Evolutionary conservation across 2,888 invertebrate genomes (phyloP).

Genomic region (Tetanocera ferruginea): DNA sequence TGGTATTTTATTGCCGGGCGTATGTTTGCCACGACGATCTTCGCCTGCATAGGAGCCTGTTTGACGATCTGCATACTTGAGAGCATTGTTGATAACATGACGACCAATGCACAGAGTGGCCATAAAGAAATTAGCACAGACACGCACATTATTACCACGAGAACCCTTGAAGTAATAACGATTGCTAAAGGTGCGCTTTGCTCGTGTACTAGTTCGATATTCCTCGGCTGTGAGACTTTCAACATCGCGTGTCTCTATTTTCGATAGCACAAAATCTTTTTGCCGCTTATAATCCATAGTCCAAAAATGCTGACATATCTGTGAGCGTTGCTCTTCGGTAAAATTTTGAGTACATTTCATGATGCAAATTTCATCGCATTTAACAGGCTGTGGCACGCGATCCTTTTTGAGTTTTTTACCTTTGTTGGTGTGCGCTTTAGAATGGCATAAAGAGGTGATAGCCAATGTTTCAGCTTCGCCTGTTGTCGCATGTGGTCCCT

Average conservation of each 20-base stretch:
- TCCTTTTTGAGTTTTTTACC: conserved; percentile 42
- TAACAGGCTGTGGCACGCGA: conserved; percentile 47
- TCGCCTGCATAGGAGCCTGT: conserved; percentile 49
- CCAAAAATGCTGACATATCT: conserved; percentile 51
- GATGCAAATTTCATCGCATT: conserved; percentile 44
- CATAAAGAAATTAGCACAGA: conserved; percentile 49
- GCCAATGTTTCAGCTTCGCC: not conserved
- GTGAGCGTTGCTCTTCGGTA: conserved; percentile 48
- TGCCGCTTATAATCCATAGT: conserved; percentile 50
- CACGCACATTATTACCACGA: conserved; percentile 49
- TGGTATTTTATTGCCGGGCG: conserved; percentile 44
- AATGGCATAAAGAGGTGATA: not conserved
- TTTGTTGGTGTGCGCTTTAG: conserved; percentile 40
- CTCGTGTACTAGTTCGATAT: conserved; percentile 49
- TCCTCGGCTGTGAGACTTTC: conserved; percentile 44
- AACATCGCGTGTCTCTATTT: conserved; percentile 49
- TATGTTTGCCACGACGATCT: conserved; percentile 46
- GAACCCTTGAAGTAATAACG: conserved; percentile 46
- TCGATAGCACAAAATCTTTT: conserved; percentile 49
- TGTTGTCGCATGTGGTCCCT: not conserved
- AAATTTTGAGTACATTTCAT: conserved; percentile 49
- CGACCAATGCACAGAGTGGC: conserved; percentile 48
- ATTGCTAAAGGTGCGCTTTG: conserved; percentile 47
- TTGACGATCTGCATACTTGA: conserved; percentile 48
- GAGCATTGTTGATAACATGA: conserved; percentile 46